phyloP scores from a whole-genome alignment of 1,140 invertebrate genomes.

The Bombus ignitus region DNA sequence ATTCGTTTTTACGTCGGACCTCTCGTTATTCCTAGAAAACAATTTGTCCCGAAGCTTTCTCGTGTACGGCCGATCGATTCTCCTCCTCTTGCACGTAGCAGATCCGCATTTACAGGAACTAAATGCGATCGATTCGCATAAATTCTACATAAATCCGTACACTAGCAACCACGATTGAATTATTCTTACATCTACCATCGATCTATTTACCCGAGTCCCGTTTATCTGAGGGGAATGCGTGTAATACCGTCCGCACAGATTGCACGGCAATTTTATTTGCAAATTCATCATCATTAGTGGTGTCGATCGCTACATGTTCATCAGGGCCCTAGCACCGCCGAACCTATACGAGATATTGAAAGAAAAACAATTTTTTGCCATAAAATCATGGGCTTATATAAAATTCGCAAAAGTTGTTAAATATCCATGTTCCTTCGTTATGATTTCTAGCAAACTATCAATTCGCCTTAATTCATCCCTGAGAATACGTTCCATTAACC shows the following conservation, averaged over 20 bases:
- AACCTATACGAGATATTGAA: not conserved
- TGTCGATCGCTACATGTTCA: not conserved
- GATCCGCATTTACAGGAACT: not conserved
- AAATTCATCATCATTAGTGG: not conserved
- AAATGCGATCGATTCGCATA: slow-evolving; percentile 7
- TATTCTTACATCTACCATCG: slow-evolving; percentile 30
- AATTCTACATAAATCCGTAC: slow-evolving; percentile 26
- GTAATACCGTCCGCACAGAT: not conserved
- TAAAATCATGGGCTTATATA: not conserved
- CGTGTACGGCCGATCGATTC: not conserved
- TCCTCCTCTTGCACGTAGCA: not conserved
- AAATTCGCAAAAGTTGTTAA: not conserved
- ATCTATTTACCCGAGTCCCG: slow-evolving; percentile 5
- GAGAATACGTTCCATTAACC: not conserved
- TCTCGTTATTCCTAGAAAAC: slow-evolving; percentile 31
- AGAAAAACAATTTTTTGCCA: not conserved
- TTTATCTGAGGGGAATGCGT: too few species aligned
- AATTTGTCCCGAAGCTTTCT: slow-evolving; percentile 14
- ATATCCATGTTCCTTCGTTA: not conserved
- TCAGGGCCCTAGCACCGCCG: not conserved
- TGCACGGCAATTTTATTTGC: slow-evolving; percentile 14
- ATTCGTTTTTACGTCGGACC: slow-evolving; percentile 28
- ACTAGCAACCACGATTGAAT: slow-evolving; percentile 7
- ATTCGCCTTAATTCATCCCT: not conserved
- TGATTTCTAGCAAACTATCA: not conserved